Base-by-base conservation (phyloP, 2,888 invertebrate genomes). In the Strigamia crassipes region DNA sequence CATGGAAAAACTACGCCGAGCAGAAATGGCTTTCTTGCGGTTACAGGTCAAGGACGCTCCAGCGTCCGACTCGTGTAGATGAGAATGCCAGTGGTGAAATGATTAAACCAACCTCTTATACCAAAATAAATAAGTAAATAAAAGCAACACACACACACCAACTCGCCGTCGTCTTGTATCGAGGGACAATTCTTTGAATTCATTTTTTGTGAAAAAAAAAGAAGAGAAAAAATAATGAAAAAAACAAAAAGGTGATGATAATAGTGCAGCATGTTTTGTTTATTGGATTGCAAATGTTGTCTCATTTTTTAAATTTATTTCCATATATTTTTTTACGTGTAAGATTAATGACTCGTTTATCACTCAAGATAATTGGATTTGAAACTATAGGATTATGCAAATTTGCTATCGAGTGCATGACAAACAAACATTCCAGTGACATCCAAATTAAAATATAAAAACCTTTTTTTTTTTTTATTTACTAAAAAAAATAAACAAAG, bases 1-100 rank as follows among this genome's bases (percentile, higher is more conserved):
- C 82, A 85, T 85, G 84, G 84, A 85, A 56, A 85, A 85, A 81
- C 82, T 85, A n/a, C 83, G 82, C 10, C 82, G 82, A 79, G 83
- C 84, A 21, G 82, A 83, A 77, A 61, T 83, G 41, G 83, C 83
- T 34, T 41, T 81, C n/a, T 21, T 82, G 51, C 73, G 80, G 21
- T 73, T 82, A 38, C 73, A 78, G 18, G 56, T 80, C 15, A 51
- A 27, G 21, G 61, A 78, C 31, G 73, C 73, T 13, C 66, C 81
- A 21, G 82, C 81, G 21, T 31, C 82, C 27, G 83, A 83, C 42
- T 83, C 83, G 34, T 83, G 82, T 77, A 83, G 83, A 46, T 83
- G 82, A 83, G 73, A 73, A 73, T 73, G 38, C 78, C 73, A 73
- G 23, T 73, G 73, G 73, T n/a, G 73, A 73, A 80, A 51, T 51